Evolutionary conservation across 2,888 invertebrate genomes (phyloP).

Genomic region (Idaea aversata): DNA sequence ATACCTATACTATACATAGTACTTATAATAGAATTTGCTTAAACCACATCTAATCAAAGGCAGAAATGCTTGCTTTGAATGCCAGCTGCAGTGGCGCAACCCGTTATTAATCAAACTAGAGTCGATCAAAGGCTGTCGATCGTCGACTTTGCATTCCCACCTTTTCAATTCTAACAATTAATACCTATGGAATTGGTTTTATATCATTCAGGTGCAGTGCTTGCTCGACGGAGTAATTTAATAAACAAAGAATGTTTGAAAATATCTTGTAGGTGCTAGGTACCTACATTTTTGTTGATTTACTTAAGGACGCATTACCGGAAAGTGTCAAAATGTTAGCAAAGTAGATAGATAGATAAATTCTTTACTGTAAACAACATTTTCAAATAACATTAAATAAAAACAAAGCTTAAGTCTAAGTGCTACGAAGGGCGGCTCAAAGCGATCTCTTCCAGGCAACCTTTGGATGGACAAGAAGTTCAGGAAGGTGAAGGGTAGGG

Average conservation of each 20-base stretch:
- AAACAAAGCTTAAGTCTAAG: too few relatives aligned
- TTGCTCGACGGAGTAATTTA: not conserved
- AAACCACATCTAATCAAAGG: not conserved
- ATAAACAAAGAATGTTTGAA: not conserved
- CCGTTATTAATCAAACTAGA: not conserved
- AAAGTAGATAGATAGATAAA: too few relatives aligned
- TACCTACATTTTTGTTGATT: not conserved
- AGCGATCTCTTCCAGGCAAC: too few relatives aligned
- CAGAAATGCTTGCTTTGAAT: not conserved
- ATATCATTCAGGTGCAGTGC: not conserved
- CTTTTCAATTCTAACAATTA: not conserved
- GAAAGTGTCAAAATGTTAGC: too few relatives aligned
- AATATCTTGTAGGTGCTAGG: not conserved
- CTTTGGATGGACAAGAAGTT: too few relatives aligned
- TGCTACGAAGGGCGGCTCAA: too few relatives aligned
- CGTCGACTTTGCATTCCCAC: not conserved
- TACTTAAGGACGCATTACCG: too few relatives aligned
- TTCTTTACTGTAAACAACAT: too few relatives aligned
- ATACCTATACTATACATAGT: too few relatives aligned
- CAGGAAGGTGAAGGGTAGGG: too few relatives aligned
- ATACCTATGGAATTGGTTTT: not conserved
- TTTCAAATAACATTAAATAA: too few relatives aligned
- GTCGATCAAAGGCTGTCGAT: not conserved
- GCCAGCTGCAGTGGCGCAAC: not conserved
- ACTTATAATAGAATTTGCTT: not conserved